phyloP scores from a whole-genome alignment of 2,888 invertebrate species.

The Leucoptera coffeella region DNA sequence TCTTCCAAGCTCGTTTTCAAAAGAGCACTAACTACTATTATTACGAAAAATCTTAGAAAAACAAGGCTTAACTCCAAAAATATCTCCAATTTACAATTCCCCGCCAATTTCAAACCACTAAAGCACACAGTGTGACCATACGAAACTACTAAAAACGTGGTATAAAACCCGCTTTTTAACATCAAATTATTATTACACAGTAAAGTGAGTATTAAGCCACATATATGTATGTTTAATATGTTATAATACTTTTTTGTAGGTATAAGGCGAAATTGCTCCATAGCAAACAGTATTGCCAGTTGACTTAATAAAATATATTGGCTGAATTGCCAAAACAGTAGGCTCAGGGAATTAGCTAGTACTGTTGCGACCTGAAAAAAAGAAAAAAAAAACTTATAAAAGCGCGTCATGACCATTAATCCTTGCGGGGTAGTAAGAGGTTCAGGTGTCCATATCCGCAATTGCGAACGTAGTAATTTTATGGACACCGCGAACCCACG shows the following conservation, averaged over 20 bases:
- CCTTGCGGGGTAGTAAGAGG: too few relatives aligned
- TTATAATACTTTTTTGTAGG: conserved; percentile 26
- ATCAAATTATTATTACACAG: conserved; percentile 38
- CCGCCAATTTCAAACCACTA: conserved; percentile 21
- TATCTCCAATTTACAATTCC: conserved; percentile 19
- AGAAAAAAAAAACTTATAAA: too few relatives aligned
- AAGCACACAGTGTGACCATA: conserved; percentile 25
- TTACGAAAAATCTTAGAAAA: conserved; percentile 15
- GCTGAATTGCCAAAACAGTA: conserved; percentile 73
- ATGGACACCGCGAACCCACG: too few relatives aligned
- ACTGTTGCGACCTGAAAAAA: conserved; percentile 28
- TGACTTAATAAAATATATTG: conserved; percentile 79
- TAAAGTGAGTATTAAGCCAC: conserved; percentile 30
- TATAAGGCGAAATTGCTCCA: conserved; percentile 56
- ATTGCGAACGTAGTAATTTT: too few relatives aligned
- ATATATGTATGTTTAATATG: conserved; percentile 32
- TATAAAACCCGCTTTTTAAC: conserved; percentile 41
- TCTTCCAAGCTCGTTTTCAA: too few relatives aligned
- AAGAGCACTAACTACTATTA: too few relatives aligned
- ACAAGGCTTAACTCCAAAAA: conserved; percentile 20
- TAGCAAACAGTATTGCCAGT: conserved; percentile 62
- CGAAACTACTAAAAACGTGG: conserved; percentile 32
- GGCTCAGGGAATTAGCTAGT: conserved; percentile 32
- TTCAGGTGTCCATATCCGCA: too few relatives aligned
- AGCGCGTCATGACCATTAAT: too few relatives aligned